Base-by-base conservation (phyloP, 2,113 vertebrate genomes). In the Nothobranchius kuhntae region DNA sequence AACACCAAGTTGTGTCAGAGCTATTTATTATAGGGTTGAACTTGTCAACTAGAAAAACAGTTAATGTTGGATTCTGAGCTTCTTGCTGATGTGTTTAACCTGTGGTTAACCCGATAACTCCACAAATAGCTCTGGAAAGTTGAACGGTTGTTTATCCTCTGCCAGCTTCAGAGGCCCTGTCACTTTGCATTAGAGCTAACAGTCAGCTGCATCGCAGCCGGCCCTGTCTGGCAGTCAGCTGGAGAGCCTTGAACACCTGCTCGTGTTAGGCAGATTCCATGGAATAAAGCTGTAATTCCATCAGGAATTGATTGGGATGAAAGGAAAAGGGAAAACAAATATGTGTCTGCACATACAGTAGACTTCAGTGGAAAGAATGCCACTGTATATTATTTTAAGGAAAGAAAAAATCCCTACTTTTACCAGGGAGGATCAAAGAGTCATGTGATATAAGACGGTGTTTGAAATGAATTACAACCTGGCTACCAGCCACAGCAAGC, bases 231-330 rank as follows among this genome's bases (percentile, higher is more conserved):
- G 91, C 88, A 92, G 86, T 82, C 82, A 80, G 78, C 75, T 88
- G 53, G 42, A 55, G 71, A 77, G 83, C 64, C 84, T 80, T 62
- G 85, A 89, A 91, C 89, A 92, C 91, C 88, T 91, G 90, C 89
- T 90, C 85, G 76, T 79, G 85, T 82, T 80, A 78, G 84, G 76
- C 85, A 82, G 66, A 91, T 93, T 93, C 90, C 84, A 84, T 89
- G 82, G 88, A 91, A 92, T 88, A 86, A 92, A 87, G 81, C 73
- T 87, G 87, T 87, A 89, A 90, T 91, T 89, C 86, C 88, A 91
- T 77, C 86, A 89, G 90, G 89, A 88, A 90, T 88, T 88, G 86
- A 91, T 92, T 92, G 89, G 78, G 83, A 87, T 73, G 61, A 82
- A 70, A 51, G 38, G 73, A 61, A 46, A 21, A 73, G 52, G 74